A percentile compares a stretch with the other conserved stretches of the same genome.
phyloP scores from a whole-genome alignment of 2,888 invertebrate species.

The Cantharis rufa region DNA sequence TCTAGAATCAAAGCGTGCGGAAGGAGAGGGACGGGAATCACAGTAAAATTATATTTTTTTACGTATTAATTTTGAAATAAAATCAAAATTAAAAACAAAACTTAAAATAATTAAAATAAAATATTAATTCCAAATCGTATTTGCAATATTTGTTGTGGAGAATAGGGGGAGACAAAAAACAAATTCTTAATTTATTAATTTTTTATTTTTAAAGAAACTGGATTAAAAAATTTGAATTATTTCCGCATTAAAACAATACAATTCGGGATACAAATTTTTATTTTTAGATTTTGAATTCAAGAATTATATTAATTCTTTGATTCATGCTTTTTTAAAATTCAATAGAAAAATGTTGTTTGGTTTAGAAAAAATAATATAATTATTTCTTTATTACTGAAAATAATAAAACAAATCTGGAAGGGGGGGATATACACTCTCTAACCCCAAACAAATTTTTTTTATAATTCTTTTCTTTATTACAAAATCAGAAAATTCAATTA shows the following conservation, averaged over 20 bases:
- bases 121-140: neutral
- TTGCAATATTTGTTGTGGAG: neutral
- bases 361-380: too few relatives aligned
- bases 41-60: neutral
- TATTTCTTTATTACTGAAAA: too few relatives aligned
- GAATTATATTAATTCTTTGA: neutral
- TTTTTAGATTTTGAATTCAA: neutral
- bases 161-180: neutral
- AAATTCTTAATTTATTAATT: neutral
- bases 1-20: too few relatives aligned
- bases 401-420: neutral
- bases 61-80: neutral
- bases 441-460: too few relatives aligned
- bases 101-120: neutral
- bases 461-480: too few relatives aligned
- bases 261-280: neutral
- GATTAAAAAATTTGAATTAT: neutral
- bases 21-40: too few relatives aligned
- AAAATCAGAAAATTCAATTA: neutral
- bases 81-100: neutral
- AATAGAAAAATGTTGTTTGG: too few relatives aligned
- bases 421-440: too few relatives aligned
- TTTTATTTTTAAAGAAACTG: neutral
- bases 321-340: too few relatives aligned
- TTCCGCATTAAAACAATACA: neutral